A percentile compares a stretch with the other conserved stretches of the same genome.
Conservation (phyloP, 2,113 vertebrate genomes). For the Thamnophis sirtalis region DNA sequence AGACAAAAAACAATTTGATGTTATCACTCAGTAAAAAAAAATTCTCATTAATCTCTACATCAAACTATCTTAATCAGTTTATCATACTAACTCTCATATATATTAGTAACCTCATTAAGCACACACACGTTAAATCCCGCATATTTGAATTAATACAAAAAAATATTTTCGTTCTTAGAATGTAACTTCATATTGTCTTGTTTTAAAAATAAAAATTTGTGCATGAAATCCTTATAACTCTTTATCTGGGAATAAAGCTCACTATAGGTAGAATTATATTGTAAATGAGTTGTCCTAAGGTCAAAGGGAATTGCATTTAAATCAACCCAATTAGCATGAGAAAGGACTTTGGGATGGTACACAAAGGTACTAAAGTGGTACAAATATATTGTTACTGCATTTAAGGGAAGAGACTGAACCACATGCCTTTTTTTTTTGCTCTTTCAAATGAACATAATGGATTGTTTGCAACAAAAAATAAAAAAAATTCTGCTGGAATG, state of each 20-base stretch:
- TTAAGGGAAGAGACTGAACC: not conserved
- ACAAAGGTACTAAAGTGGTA: not conserved
- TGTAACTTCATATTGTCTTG: not conserved
- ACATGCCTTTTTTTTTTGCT: not conserved
- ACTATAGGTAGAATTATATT: not conserved
- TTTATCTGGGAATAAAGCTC: not conserved
- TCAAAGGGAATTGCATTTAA: not conserved
- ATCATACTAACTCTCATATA: not conserved
- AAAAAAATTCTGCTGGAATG: not conserved
- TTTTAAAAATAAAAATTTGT: not conserved
- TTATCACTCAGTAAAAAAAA: not conserved
- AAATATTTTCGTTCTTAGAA: not conserved
- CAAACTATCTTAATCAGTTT: not conserved
- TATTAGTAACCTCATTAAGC: not conserved
- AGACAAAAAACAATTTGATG: slow-evolving; percentile 56
- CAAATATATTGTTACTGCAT: not conserved
- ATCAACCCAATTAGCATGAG: not conserved
- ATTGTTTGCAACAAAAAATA: not conserved
- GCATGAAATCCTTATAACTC: not conserved
- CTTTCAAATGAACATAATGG: not conserved
- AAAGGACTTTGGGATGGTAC: not conserved
- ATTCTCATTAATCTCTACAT: not conserved
- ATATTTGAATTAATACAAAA: not conserved
- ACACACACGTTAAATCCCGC: not conserved
- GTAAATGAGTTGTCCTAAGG: not conserved